A percentile compares a stretch with the other conserved stretches of the same genome.
phyloP scores from a whole-genome alignment of 2,797 vertebrate genomes.

The Triplophysa bombifrons region DNA sequence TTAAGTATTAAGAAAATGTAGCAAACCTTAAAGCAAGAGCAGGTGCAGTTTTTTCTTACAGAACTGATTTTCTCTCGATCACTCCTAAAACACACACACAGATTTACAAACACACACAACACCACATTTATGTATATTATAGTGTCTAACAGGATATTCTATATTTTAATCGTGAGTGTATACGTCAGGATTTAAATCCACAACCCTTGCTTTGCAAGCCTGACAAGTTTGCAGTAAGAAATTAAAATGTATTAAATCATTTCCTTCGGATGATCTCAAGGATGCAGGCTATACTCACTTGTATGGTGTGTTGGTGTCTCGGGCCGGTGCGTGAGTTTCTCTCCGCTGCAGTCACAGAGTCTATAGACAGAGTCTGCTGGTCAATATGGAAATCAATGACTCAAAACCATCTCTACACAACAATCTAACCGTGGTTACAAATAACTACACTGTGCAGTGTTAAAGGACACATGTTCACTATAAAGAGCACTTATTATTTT shows the following conservation, averaged over 20 bases:
- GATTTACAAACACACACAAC: not conserved
- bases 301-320: not conserved
- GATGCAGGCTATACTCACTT: not conserved
- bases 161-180: too few species aligned
- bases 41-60: not conserved
- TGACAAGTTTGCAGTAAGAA: too few species aligned
- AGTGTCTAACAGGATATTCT: too few species aligned
- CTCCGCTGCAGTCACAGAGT: not conserved
- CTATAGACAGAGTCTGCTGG: constrained; percentile 31
- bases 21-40: not conserved
- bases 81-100: not conserved
- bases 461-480: not conserved
- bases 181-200: too few species aligned
- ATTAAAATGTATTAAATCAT: too few species aligned
- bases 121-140: too few species aligned
- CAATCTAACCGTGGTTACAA: not conserved
- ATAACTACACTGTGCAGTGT: not conserved
- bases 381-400: constrained; percentile 48
- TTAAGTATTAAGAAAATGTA: not conserved
- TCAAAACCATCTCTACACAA: constrained; percentile 7
- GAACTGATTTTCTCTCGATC: constrained; percentile 26
- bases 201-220: too few species aligned
- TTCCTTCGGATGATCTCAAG: not conserved
- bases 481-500: too few species aligned
- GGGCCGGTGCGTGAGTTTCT: not conserved